These are phyloP conservation scores for Pituophis catenifer DNA, from an alignment of 2,113 vertebrate species.

Conservation along the genomic window DNA sequence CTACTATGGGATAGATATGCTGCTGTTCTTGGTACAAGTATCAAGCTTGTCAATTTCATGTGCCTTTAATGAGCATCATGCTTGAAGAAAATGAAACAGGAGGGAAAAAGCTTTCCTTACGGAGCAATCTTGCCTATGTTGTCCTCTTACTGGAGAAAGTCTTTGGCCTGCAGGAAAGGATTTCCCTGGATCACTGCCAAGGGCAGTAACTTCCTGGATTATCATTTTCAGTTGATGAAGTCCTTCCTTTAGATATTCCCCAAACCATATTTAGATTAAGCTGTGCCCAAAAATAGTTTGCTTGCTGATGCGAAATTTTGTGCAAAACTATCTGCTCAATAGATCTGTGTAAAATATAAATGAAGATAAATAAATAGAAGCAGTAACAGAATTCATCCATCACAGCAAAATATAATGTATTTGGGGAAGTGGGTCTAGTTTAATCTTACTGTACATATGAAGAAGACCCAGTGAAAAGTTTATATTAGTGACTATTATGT, in stretches of 20 bases:
- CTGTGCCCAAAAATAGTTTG: background rate
- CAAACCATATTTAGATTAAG: background rate
- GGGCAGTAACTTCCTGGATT: conserved; percentile 7
- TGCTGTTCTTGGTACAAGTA: background rate
- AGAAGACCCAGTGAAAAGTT: background rate
- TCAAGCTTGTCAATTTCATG: background rate
- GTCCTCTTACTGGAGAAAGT: conserved; percentile 13
- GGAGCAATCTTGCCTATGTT: background rate
- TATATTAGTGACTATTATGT: background rate
- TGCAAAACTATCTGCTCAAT: fast-evolving
- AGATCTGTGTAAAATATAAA: background rate
- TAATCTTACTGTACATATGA: background rate
- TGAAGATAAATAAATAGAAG: background rate
- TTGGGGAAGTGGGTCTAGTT: background rate
- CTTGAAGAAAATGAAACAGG: conserved; percentile 1
- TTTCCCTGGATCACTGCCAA: background rate
- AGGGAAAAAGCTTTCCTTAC: background rate
- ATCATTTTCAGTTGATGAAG: conserved; percentile 15
- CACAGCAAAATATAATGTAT: background rate
- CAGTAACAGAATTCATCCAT: background rate
- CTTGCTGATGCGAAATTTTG: background rate
- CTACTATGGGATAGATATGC: background rate
- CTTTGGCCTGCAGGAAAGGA: background rate
- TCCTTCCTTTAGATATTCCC: conserved; percentile 22
- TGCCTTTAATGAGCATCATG: background rate